Base-by-base conservation (phyloP, 2,797 vertebrate species). In the Acrocephalus scirpaceus region DNA sequence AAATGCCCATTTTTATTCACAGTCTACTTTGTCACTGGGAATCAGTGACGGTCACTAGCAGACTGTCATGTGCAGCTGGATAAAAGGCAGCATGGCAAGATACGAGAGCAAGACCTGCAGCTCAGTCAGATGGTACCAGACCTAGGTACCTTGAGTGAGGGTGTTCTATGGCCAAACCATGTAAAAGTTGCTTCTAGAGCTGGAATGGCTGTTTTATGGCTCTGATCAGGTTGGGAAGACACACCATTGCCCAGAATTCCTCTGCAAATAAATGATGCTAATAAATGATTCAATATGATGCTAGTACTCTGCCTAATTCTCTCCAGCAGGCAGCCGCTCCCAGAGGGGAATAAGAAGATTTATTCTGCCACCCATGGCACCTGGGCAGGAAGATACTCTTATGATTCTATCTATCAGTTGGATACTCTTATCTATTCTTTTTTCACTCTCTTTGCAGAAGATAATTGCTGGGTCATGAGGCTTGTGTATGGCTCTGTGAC, bases 301-400 rank as follows among this genome's bases (percentile, higher is more conserved):
- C 44, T 86, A 78, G 77, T 44, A 57, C 19, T 83, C 21, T 9
- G 18, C 60, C 73, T 66, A 5, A 27, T 14, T 91, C 30, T 81
- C 56, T 94, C 64, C 79, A 78, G 88, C 57, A 93, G 69, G 66
- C 88, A 92, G 89, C 75, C 86, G 60, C 77, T 97, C 78, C 91
- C 88, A 88, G 64, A 93, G 70, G 60, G 32, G 34, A 89, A 72
- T 34, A 88, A 73, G 61, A 75, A 86, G 69, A 88, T 76, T 81
- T 91, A 57, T 73, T 92, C 75, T 74, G 40, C 82, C 73, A 57
- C 92, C 83, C 85, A 61, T 12, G 1, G 69, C 84, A 93, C 48
- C 57, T 61, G 32, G 7, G 58, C 82, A 91, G 90, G 82, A 94
- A 91, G 73, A 73, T 86, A 50, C 69, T 86, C 61, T 57, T 83